phyloP scores from a whole-genome alignment of 1,140 invertebrate species.

The Brachionus calyciflorus region DNA sequence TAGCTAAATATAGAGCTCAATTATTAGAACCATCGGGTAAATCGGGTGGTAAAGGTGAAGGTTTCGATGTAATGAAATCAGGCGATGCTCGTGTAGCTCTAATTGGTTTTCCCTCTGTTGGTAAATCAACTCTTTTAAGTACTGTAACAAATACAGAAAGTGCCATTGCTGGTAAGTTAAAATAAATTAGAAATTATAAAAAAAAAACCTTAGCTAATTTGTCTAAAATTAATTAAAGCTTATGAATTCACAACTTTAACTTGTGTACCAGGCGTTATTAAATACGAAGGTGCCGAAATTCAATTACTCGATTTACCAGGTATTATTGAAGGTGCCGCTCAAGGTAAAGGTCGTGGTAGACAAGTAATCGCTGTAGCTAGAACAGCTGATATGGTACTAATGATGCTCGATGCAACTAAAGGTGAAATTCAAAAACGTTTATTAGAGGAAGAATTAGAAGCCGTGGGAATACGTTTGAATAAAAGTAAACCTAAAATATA shows the following conservation, averaged over 20 bases:
- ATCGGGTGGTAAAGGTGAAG: conserved; percentile 76
- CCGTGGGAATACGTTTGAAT: conserved; percentile 93
- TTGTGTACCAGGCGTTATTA: conserved; percentile 97
- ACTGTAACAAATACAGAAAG: conserved; percentile 73
- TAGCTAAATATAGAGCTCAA: conserved; percentile 93
- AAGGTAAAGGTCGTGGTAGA: conserved; percentile 93
- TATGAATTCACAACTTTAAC: conserved; percentile 99
- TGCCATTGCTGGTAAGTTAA: conserved; percentile 51
- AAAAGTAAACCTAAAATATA: conserved; percentile 94
- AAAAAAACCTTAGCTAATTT: conserved; percentile 61
- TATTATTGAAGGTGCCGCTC: conserved; percentile 99
- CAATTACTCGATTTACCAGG: conserved; percentile 96
- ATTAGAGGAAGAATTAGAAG: conserved; percentile 96
- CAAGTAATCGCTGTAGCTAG: conserved; percentile 99
- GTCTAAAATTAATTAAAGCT: too few species aligned
- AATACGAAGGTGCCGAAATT: conserved; percentile 99
- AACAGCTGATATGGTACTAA: conserved; percentile 95
- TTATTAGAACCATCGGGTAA: conserved; percentile 96
- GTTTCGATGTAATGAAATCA: conserved; percentile 99
- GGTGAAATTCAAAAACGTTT: conserved; percentile 91
- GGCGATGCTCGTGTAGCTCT: conserved; percentile 98
- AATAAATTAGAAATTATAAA: conserved; percentile 57
- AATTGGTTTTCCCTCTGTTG: conserved; percentile 97
- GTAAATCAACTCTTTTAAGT: conserved; percentile 93
- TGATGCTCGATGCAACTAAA: conserved; percentile 95